A percentile compares a stretch with the other conserved stretches of the same genome.
phyloP scores from a whole-genome alignment of 2,113 vertebrate genomes.

The Coreoperca whiteheadi region DNA sequence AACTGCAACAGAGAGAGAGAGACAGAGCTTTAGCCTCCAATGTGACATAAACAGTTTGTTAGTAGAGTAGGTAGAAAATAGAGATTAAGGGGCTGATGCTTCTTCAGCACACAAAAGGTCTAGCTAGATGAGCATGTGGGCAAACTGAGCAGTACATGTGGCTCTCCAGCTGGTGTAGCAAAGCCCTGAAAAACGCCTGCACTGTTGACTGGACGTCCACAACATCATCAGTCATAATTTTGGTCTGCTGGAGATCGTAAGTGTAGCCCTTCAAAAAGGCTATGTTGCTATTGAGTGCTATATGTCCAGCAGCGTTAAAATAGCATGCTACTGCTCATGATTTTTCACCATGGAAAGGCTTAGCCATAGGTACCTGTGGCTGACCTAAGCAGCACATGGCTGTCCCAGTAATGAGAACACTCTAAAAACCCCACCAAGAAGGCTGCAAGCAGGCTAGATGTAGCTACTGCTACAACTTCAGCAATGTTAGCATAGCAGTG shows the following conservation, averaged over 20 bases:
- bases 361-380: not conserved
- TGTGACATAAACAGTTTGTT: conserved; percentile 17
- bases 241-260: not conserved
- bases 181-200: not conserved
- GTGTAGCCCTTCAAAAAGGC: not conserved
- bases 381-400: not conserved
- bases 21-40: not conserved
- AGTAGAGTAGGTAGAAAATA: not conserved
- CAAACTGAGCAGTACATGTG: not conserved
- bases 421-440: too few species aligned
- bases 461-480: not conserved
- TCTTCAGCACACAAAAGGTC: not conserved
- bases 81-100: not conserved
- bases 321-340: not conserved
- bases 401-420: not conserved
- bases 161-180: not conserved
- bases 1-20: not conserved
- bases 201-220: not conserved
- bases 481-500: not conserved
- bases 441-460: not conserved
- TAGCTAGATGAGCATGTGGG: not conserved
- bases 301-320: not conserved
- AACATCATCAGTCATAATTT: not conserved
- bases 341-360: not conserved
- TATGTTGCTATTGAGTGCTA: not conserved